Conservation (phyloP, 53 echinoderm and acorn worm genomes). For the Crossaster papposus region DNA sequence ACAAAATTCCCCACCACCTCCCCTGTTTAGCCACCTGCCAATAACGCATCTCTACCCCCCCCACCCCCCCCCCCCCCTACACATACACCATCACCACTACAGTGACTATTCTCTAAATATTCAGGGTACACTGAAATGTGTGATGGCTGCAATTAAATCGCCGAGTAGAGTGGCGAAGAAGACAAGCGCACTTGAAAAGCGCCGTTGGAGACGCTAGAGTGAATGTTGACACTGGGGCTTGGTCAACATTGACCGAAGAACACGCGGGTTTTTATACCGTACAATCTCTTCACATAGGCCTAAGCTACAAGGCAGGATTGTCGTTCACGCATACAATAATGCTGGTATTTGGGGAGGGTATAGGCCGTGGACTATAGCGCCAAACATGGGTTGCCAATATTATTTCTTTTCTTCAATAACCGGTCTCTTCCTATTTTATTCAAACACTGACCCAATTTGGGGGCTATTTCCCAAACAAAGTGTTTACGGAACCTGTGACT, state of each 20-base stretch:
- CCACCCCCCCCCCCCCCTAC: neutral
- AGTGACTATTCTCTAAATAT: neutral
- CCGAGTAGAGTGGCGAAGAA: neutral
- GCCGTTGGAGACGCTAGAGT: conserved; percentile 40
- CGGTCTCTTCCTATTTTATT: neutral
- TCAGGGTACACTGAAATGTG: conserved; percentile 36
- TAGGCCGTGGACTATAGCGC: neutral
- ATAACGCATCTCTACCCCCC: neutral
- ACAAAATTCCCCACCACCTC: neutral
- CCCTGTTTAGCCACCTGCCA: conserved; percentile 1
- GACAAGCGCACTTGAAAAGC: conserved; percentile 26
- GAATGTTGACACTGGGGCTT: conserved; percentile 32
- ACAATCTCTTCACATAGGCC: conserved; percentile 3
- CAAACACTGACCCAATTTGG: conserved; percentile 36
- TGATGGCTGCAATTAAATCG: conserved; percentile 44
- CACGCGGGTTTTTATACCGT: conserved; percentile 7
- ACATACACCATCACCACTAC: too few relatives aligned
- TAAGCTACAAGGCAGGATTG: neutral
- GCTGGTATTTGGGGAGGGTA: neutral
- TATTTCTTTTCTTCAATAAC: neutral
- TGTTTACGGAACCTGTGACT: conserved; percentile 23
- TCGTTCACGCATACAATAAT: neutral
- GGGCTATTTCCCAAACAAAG: conserved; percentile 19
- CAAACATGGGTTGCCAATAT: neutral
- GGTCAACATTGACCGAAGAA: conserved; percentile 50